Evolutionary conservation across 2,797 vertebrate genomes (phyloP).

Genomic region (Iguana delicatissima): DNA sequence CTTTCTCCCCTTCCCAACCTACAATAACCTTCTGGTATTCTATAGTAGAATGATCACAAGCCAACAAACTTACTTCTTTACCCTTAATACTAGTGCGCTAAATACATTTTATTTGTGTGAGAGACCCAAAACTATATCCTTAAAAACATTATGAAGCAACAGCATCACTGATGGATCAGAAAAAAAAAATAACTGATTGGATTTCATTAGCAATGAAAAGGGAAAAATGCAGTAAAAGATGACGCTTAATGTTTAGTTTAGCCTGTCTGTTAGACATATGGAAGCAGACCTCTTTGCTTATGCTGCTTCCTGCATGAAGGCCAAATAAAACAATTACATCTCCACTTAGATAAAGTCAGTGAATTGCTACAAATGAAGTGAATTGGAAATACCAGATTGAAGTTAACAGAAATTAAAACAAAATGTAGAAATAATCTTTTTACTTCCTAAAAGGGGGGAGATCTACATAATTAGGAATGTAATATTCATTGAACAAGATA

Average conservation of each 20-base stretch:
- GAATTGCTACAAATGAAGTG: slow-evolving; percentile 36
- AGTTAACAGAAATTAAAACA: slow-evolving; percentile 26
- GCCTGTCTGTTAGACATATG: slow-evolving; percentile 20
- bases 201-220: not conserved
- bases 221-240: not conserved
- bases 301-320: not conserved
- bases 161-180: not conserved
- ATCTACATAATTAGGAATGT: not conserved
- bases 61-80: no score
- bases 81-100: not conserved
- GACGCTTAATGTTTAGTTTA: not conserved
- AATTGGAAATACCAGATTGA: slow-evolving; percentile 38
- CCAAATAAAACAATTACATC: not conserved
- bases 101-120: not conserved
- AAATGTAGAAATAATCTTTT: slow-evolving; percentile 37
- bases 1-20: no score
- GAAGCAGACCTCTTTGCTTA: not conserved
- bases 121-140: not conserved
- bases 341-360: not conserved
- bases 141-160: not conserved
- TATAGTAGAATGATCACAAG: not conserved
- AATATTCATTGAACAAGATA: not conserved
- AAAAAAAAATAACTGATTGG: not conserved
- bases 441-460: not conserved
- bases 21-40: no score